Evolutionary conservation across 1,140 invertebrate genomes (phyloP), one percentile per base, ranked within the genome.

Genomic region (Musca domestica): DNA sequence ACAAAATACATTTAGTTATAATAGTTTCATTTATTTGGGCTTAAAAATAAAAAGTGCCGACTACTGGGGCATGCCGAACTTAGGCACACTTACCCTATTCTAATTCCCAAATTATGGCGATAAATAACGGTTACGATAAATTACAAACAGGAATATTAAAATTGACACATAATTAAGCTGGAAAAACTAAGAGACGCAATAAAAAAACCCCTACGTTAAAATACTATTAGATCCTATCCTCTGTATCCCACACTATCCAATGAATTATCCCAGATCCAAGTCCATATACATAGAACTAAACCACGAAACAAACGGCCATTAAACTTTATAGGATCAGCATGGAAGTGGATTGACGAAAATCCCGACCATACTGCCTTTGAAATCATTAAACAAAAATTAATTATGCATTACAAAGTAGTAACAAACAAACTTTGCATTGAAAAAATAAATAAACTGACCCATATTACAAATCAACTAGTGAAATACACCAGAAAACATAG

Each of bases 321-420:
- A 25, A 14, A 54, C 25, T 54, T 54, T 23, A 54, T 54, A 54
- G 51, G 51, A 2, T 54, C 51, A 54, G 20, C 51, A 2, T 54
- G 51, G 51, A 54, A 54, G 25, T 54, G 20, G 20, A 25, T 54
- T 1, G 22, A 20, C 15, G 51, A 23, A 3, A 23, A 54, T 54
- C 51, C 51, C 12, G 20, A 54, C 20, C 51, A 54, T 54, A 12
- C 20, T 14, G 51, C 23, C 25, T 25, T 54, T n/a, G 1, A 54
- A n/a, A 54, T 54, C 3, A 54, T 54, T 25, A 20, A 54, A 54
- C 20, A 54, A 23, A 54, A 54, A 54, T 54, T 14, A 54, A 54
- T 54, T 23, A 54, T 54, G 51, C 12, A 23, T 20, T 54, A 14
- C 6, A 23, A 25, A 54, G 25, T 25, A 54, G 51, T 23, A 2